These are phyloP conservation scores for Sinocyclocheilus anophthalmus DNA, from an alignment of 2,113 vertebrate genomes.

Conservation along the genomic window DNA sequence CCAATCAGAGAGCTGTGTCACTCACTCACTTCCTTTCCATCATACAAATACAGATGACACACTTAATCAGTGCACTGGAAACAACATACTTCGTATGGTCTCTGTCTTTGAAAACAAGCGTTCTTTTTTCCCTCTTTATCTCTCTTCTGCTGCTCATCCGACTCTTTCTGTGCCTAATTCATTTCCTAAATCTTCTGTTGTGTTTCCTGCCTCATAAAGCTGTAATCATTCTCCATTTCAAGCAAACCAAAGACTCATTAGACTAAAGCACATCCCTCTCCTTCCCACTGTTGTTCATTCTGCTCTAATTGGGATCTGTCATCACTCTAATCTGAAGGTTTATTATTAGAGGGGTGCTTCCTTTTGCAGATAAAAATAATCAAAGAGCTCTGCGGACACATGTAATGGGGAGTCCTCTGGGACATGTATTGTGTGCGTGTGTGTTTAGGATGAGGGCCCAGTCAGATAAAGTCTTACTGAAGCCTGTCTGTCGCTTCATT, in stretches of 20 bases:
- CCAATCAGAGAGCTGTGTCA: slow-evolving; percentile 74
- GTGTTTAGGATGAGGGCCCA: slow-evolving; percentile 29
- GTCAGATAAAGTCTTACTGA: slow-evolving; percentile 26
- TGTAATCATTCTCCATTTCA: slow-evolving; percentile 28
- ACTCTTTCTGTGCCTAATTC: neutral
- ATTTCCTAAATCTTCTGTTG: slow-evolving; percentile 57
- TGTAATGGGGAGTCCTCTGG: slow-evolving; percentile 33
- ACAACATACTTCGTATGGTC: slow-evolving; percentile 13
- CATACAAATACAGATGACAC: slow-evolving; percentile 59
- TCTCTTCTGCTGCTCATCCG: slow-evolving; percentile 49
- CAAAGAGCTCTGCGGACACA: slow-evolving; percentile 40
- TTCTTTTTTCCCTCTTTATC: neutral
- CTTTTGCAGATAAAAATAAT: slow-evolving; percentile 57
- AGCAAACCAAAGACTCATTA: slow-evolving; percentile 12
- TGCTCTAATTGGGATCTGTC: slow-evolving; percentile 54
- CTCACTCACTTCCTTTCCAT: slow-evolving; percentile 77
- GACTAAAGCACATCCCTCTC: slow-evolving; percentile 11
- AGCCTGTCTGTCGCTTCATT: slow-evolving; percentile 14
- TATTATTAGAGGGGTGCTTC: slow-evolving; percentile 58
- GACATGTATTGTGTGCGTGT: slow-evolving; percentile 18
- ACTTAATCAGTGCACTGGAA: slow-evolving; percentile 35
- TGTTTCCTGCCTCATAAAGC: slow-evolving; percentile 70
- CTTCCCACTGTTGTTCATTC: slow-evolving; percentile 17
- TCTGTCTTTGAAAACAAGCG: neutral
- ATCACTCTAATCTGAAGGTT: slow-evolving; percentile 50